These are phyloP conservation scores for Phymanthus crucifer DNA, from an alignment of 92 coral and sea anemone genomes.

Conservation along the genomic window DNA sequence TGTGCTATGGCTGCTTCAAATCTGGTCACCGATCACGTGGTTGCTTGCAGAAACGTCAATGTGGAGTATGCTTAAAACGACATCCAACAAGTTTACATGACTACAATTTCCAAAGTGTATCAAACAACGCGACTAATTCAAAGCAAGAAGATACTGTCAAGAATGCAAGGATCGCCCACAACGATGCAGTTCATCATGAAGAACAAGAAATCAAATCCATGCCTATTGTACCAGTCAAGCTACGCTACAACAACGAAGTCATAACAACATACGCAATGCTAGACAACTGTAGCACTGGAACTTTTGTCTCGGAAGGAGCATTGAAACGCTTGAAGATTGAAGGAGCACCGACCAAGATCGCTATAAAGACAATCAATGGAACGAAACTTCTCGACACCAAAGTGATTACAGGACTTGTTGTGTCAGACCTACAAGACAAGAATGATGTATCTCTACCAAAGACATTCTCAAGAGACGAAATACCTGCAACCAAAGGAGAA, in stretches of 20 bases:
- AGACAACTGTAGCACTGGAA: conserved; percentile 48
- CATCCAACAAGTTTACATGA: conserved; percentile 53
- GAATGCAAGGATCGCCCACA: conserved; percentile 6
- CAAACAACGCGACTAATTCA: neutral
- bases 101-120: conserved; percentile 23
- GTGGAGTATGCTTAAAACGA: conserved; percentile 19
- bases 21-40: conserved; percentile 43
- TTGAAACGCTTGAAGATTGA: conserved; percentile 17
- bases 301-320: conserved; percentile 37
- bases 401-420: conserved; percentile 38
- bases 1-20: conserved; percentile 36
- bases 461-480: conserved; percentile 34
- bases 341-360: conserved; percentile 35
- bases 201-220: conserved; percentile 7
- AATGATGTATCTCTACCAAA: conserved; percentile 38
- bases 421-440: conserved; percentile 41
- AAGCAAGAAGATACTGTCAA: conserved; percentile 1
- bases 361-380: conserved; percentile 41
- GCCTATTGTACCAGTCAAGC: conserved; percentile 53
- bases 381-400: conserved; percentile 33
- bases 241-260: conserved; percentile 25
- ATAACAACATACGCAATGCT: conserved; percentile 56
- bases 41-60: conserved; percentile 16
- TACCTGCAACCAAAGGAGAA: conserved; percentile 39
- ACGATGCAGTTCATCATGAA: conserved; percentile 3